Percentiles rank a stretch among this genome's conserved stretches.
phyloP scores from a whole-genome alignment of 2,888 invertebrate species.

The Colletes collaris region DNA sequence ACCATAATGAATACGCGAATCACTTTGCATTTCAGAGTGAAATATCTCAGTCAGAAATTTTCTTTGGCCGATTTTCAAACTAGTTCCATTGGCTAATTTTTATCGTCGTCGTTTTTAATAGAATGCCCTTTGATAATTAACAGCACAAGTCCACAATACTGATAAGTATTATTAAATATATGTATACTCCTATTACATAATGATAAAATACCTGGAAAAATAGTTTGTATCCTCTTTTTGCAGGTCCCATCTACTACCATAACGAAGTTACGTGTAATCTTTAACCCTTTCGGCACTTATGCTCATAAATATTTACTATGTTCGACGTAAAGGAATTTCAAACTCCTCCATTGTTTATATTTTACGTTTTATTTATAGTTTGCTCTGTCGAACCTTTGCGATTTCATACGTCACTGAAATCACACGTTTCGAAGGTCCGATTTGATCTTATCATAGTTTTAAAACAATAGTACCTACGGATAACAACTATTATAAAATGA shows the following conservation, averaged over 20 bases:
- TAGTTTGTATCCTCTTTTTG: constrained; percentile 24
- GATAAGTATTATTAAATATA: constrained; percentile 5
- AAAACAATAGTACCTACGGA: no score
- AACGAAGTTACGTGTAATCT: neutral
- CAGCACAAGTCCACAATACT: neutral
- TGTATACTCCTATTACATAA: neutral
- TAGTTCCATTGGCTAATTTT: neutral
- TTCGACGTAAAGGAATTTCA: neutral
- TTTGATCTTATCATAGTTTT: no score
- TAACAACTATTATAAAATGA: no score
- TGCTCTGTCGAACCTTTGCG: neutral
- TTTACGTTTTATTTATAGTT: neutral
- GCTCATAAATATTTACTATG: neutral
- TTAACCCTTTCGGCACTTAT: neutral
- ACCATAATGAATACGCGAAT: neutral
- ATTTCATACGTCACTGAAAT: no score
- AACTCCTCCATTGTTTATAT: neutral
- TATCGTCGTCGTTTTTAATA: neutral
- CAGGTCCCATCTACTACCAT: constrained; percentile 2
- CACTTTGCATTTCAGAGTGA: neutral
- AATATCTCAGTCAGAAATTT: neutral
- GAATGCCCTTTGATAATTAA: neutral
- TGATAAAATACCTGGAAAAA: constrained; percentile 32
- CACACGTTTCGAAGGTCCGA: no score
- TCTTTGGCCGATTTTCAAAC: neutral